Evolutionary conservation across 2,888 invertebrate species (phyloP).

Genomic region (Amphipyra berbera): DNA sequence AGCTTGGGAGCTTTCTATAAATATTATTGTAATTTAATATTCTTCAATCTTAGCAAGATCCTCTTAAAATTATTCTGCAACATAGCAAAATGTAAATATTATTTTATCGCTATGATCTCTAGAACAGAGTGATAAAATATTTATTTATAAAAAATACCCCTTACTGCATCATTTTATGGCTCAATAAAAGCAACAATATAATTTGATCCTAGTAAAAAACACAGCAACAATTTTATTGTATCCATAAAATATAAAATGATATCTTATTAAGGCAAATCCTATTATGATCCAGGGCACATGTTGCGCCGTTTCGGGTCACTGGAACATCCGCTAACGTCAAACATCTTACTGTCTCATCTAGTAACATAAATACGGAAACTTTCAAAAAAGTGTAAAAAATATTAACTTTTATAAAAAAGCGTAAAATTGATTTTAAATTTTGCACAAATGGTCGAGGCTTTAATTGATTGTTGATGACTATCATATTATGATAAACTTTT

Average conservation of each 20-base stretch:
- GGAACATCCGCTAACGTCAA: constrained; percentile 24
- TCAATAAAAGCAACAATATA: constrained; percentile 29
- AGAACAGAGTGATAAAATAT: constrained; percentile 5
- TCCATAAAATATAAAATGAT: constrained; percentile 4
- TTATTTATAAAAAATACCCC: constrained; percentile 6
- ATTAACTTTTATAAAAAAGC: constrained; percentile 17
- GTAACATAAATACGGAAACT: constrained; percentile 24
- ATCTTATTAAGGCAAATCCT: constrained; percentile 17
- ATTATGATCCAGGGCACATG: constrained; percentile 22
- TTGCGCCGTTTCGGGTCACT: constrained; percentile 27
- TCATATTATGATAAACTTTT: not conserved
- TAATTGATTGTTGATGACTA: constrained; percentile 15
- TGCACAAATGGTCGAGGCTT: not conserved
- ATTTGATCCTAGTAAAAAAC: constrained; percentile 14
- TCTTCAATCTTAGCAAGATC: too few species aligned
- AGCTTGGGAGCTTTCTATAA: too few species aligned
- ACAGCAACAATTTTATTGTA: constrained; percentile 10
- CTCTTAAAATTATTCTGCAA: not conserved
- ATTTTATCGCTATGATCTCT: constrained; percentile 5
- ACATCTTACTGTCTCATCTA: constrained; percentile 30
- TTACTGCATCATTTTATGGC: constrained; percentile 13
- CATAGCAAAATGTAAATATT: not conserved
- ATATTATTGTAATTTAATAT: too few species aligned
- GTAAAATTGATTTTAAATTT: constrained; percentile 20
- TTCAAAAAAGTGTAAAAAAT: constrained; percentile 31